Evolutionary conservation across 1,140 invertebrate species (phyloP).

Genomic region (Habropoda laboriosa): DNA sequence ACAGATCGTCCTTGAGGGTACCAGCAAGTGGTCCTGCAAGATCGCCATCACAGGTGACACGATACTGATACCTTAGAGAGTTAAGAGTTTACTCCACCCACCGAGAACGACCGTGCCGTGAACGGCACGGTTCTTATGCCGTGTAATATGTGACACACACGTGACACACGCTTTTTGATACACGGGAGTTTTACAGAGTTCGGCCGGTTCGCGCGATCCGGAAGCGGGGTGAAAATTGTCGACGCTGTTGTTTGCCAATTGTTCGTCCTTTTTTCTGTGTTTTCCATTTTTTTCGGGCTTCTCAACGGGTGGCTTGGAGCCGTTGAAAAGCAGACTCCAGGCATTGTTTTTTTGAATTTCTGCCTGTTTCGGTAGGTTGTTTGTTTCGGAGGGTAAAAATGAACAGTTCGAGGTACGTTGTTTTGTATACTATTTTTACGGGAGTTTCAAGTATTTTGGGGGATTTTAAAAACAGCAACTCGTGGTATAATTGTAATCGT

Average conservation of each 20-base stretch:
- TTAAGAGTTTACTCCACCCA: constrained; percentile 57
- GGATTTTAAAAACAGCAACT: no score
- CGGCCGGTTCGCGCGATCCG: not conserved
- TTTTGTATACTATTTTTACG: no score
- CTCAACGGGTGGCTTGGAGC: no score
- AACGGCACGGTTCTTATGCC: constrained; percentile 20
- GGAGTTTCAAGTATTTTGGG: no score
- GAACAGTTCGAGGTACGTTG: no score
- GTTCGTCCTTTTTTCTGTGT: not conserved
- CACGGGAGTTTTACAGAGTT: constrained; percentile 1
- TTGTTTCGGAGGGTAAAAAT: no score
- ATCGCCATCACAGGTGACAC: constrained; percentile 97
- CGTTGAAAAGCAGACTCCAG: no score
- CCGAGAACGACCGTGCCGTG: constrained; percentile 34
- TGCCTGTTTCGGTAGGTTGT: no score
- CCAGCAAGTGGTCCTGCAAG: constrained; percentile 99
- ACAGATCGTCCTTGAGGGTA: constrained; percentile 98
- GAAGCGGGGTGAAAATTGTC: not conserved
- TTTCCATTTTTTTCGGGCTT: not conserved
- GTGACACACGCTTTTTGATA: constrained; percentile 41
- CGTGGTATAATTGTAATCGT: no score
- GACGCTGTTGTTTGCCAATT: not conserved
- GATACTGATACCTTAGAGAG: constrained; percentile 63
- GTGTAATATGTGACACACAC: constrained; percentile 39
- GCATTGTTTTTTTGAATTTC: no score